A percentile compares a stretch with the other conserved stretches of the same genome.
Conservation (phyloP, 1,140 invertebrate species). For the Pogonomyrmex barbatus region DNA sequence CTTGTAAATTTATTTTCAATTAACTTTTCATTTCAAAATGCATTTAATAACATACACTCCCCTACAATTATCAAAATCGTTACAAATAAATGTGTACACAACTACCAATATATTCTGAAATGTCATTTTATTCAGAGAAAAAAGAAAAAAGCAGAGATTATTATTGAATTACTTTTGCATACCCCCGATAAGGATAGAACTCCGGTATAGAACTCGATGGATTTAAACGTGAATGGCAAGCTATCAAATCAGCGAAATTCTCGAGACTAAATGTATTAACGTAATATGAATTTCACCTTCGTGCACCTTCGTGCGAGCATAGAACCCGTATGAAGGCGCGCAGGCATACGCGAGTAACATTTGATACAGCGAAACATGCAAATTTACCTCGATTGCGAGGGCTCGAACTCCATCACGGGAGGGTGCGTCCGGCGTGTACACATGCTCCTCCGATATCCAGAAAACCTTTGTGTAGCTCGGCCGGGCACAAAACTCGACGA, state of each 20-base stretch:
- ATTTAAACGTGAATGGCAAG: not conserved
- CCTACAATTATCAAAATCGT: not conserved
- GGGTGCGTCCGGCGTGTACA: slow-evolving; percentile 86
- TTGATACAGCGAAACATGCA: slow-evolving; percentile 18
- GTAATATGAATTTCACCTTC: slow-evolving; percentile 18
- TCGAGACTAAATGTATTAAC: not conserved
- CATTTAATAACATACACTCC: not conserved
- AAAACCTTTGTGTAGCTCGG: slow-evolving; percentile 86
- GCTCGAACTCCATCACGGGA: slow-evolving; percentile 85
- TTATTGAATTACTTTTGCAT: not conserved
- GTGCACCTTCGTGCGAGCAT: not conserved
- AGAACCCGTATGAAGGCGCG: not conserved
- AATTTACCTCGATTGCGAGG: slow-evolving; percentile 86
- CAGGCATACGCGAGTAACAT: not conserved
- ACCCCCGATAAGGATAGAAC: not conserved
- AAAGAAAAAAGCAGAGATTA: not conserved
- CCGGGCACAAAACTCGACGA: slow-evolving; percentile 88
- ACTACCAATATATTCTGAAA: not conserved
- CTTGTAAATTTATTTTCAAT: not conserved
- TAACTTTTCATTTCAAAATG: not conserved
- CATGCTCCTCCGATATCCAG: slow-evolving; percentile 87
- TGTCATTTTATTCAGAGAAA: not conserved
- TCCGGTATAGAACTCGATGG: not conserved
- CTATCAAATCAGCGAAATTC: not conserved
- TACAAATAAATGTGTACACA: no score